These are phyloP conservation scores for Todiramphus chloris DNA, from an alignment of 2,113 vertebrate species.

Conservation along the genomic window DNA sequence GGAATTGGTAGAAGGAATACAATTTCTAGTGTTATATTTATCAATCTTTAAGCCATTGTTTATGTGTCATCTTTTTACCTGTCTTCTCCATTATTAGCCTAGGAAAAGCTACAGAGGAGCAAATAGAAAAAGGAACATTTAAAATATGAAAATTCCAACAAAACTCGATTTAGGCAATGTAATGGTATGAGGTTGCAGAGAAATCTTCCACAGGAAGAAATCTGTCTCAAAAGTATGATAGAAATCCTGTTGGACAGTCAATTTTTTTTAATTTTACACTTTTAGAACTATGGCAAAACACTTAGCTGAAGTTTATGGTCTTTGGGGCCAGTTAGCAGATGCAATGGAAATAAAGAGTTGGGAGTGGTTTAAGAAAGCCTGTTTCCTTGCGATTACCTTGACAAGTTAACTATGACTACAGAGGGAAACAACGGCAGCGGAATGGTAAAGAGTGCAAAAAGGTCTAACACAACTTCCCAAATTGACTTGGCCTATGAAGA, in stretches of 20 bases:
- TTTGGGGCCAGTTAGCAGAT: slow-evolving; percentile 57
- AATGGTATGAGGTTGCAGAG: not conserved
- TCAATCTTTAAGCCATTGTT: not conserved
- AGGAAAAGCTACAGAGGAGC: not conserved
- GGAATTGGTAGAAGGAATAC: not conserved
- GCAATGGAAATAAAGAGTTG: slow-evolving; percentile 37
- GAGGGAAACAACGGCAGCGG: slow-evolving; percentile 51
- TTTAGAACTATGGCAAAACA: slow-evolving; percentile 15
- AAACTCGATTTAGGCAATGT: not conserved
- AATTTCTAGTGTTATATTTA: not conserved
- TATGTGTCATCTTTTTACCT: not conserved
- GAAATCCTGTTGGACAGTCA: not conserved
- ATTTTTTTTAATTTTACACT: slow-evolving; percentile 4
- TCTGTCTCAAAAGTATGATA: not conserved
- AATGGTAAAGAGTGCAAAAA: slow-evolving; percentile 54
- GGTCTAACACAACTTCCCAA: slow-evolving; percentile 52
- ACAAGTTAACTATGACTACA: slow-evolving; percentile 60
- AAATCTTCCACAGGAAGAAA: slow-evolving; percentile 13
- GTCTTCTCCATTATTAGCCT: not conserved
- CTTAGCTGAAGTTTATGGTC: slow-evolving; percentile 19
- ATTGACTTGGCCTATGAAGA: slow-evolving; percentile 48
- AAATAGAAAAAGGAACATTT: slow-evolving; percentile 30
- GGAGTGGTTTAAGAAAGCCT: slow-evolving; percentile 61
- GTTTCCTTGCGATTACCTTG: slow-evolving; percentile 64
- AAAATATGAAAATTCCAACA: slow-evolving; percentile 1